Base-by-base conservation (phyloP, 2,888 invertebrate species). In the Cyclophora albipunctata region DNA sequence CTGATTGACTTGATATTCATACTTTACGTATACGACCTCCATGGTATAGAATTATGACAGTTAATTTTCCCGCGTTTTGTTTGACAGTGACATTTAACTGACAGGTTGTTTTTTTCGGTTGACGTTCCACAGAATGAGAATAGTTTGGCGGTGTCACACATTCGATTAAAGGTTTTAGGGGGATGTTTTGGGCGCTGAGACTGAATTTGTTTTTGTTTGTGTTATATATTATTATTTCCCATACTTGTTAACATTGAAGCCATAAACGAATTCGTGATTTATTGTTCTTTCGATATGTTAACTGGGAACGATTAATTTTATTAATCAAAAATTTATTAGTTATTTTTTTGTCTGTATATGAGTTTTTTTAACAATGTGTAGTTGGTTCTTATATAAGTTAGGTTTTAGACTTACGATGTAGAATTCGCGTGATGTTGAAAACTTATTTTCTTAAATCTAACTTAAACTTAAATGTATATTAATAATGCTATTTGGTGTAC, bases 151-250 rank as follows among this genome's bases (percentile, higher is more conserved):
- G 44, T 45, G 33, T 41, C 41, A 46, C 41, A 45, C 46, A 50
- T 75, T 82, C 84, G 82, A 73, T 72, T 78, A 76, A 74, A 57
- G 37, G 4, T 49, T 48, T 55, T 58, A 53, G 56, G 60, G 56
- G 50, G 69, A 77, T 73, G 81, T 84, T 75, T 87, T 79, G 78
- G 84, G 81, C 81, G 86, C 86, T 86, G 87, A 87, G 88, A 88
- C 87, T 88, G 88, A 87, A 77, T 87, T 37, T 86, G 85, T 86
- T 86, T 43, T 87, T 86, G 86, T 86, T 87, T 85, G 79, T 84
- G 84, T 86, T 86, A 82, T 84, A 75, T 79, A 79, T 80, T 76
- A 84, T 85, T 85, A 84, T 84, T 85, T 85, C 78, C 77, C 78
- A 73, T 54, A 59, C 52, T 52, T 56, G 61, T 61, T 80, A 73